phyloP scores from a whole-genome alignment of 1,140 invertebrate genomes.

The Idris sp. region DNA sequence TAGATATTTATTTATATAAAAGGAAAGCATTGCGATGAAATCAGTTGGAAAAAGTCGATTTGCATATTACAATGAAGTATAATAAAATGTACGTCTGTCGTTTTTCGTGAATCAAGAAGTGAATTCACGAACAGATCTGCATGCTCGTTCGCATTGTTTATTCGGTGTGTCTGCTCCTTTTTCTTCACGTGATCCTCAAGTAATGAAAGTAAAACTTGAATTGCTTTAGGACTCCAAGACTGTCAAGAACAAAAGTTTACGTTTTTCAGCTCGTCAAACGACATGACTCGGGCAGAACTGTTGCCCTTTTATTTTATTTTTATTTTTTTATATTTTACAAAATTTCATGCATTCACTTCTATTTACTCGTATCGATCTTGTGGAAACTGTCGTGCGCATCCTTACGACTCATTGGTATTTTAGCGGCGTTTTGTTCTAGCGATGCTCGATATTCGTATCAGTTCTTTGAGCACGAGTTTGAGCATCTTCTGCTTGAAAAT shows the following conservation, averaged over 20 bases:
- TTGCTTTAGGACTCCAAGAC: conserved; percentile 28
- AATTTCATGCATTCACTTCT: conserved; percentile 71
- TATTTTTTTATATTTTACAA: conserved; percentile 20
- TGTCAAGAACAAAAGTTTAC: conserved; percentile 46
- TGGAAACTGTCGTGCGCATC: conserved; percentile 59
- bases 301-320: conserved; percentile 12
- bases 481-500: conserved; percentile 48
- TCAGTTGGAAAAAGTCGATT: conserved; percentile 29
- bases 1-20: no score
- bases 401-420: conserved; percentile 62
- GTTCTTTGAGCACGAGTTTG: conserved; percentile 56
- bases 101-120: conserved; percentile 53
- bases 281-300: conserved; percentile 17
- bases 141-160: conserved; percentile 57
- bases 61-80: conserved; percentile 40
- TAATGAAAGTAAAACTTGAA: conserved; percentile 35
- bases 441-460: conserved; percentile 60
- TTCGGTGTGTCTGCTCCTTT: conserved; percentile 36
- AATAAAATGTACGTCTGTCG: conserved; percentile 56
- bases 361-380: conserved; percentile 57
- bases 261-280: conserved; percentile 48
- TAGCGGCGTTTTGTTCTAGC: conserved; percentile 54
- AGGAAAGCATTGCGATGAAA: conserved; percentile 2
- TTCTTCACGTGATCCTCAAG: conserved; percentile 6
- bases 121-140: conserved; percentile 57